phyloP scores from a whole-genome alignment of 2,113 vertebrate genomes.

The Trematocara zebra region DNA sequence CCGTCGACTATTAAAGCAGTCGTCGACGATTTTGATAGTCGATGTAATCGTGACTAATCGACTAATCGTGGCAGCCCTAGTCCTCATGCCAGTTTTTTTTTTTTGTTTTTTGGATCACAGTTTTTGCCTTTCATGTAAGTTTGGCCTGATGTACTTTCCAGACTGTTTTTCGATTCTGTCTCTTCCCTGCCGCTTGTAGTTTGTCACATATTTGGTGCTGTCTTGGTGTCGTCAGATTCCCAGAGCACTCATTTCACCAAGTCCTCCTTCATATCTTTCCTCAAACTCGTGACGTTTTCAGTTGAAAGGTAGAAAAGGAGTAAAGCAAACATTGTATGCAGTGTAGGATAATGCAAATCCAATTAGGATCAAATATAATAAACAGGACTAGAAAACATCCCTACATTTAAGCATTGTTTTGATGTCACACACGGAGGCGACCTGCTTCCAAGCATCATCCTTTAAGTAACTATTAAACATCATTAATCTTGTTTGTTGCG shows the following conservation, averaged over 20 bases:
- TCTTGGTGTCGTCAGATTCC: background rate
- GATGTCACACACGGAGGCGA: background rate
- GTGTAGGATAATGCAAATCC: background rate
- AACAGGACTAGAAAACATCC: background rate
- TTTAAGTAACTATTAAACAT: constrained; percentile 1
- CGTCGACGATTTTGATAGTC: no score
- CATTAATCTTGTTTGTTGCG: background rate
- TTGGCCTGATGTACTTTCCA: background rate
- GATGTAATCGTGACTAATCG: no score
- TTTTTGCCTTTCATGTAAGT: background rate
- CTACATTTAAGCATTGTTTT: background rate
- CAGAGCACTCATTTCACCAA: background rate
- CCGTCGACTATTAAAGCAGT: no score
- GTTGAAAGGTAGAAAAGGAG: background rate
- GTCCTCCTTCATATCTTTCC: background rate
- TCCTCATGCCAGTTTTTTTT: background rate
- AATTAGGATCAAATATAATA: background rate
- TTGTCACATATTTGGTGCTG: background rate
- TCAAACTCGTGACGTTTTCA: background rate
- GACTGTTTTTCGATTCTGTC: background rate
- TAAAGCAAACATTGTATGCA: background rate
- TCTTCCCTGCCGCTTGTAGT: background rate
- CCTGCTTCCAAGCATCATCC: background rate
- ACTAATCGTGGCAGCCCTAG: no score
- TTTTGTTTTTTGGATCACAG: background rate